These are phyloP conservation scores for Ceyx erithaca DNA, from an alignment of 2,797 vertebrate species.

Conservation along the genomic window DNA sequence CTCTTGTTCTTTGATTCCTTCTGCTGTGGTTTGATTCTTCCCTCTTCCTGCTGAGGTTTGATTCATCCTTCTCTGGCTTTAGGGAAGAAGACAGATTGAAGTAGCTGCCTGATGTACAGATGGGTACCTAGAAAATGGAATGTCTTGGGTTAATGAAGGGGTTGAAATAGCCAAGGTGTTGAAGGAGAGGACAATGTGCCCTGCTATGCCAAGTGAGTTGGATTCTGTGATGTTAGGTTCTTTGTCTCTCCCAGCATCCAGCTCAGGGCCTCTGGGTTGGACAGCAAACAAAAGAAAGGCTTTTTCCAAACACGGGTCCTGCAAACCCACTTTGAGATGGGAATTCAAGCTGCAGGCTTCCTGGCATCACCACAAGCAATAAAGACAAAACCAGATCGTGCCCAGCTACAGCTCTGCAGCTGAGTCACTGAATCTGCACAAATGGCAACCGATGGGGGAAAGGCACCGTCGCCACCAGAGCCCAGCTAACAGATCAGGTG, in stretches of 20 bases:
- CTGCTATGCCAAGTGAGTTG: background rate
- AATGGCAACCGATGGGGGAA: background rate
- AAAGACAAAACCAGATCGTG: background rate
- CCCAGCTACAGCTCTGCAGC: background rate
- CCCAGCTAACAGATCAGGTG: background rate
- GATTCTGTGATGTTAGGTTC: background rate
- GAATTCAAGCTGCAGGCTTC: background rate
- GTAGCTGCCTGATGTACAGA: background rate
- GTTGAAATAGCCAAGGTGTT: background rate
- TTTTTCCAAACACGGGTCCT: background rate
- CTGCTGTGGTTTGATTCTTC: background rate
- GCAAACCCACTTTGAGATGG: background rate
- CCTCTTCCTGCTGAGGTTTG: background rate
- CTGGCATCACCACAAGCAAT: background rate
- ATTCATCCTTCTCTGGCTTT: background rate
- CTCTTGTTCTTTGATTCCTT: background rate
- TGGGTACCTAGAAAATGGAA: background rate
- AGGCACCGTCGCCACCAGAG: background rate
- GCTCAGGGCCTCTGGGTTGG: background rate
- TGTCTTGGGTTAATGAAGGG: background rate
- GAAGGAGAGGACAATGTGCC: background rate
- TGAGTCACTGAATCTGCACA: background rate
- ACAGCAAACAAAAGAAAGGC: background rate
- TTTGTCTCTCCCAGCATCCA: background rate
- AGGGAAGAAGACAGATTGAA: background rate